Base-by-base conservation (phyloP, 2,113 vertebrate genomes). In the Actenoides hombroni region DNA sequence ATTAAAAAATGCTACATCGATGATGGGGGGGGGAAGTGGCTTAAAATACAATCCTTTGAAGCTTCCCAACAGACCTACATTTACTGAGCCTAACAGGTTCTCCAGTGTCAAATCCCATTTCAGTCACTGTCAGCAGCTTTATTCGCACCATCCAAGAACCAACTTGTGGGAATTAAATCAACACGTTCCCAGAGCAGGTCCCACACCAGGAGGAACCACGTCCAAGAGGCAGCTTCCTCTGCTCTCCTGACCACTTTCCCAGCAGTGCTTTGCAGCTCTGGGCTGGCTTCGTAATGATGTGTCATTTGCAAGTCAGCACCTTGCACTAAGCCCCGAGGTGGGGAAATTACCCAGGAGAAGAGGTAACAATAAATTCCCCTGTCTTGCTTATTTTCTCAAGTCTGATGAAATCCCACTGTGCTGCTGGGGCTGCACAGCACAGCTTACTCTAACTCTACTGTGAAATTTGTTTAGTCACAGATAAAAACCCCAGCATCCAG, bases 221-320 rank as follows among this genome's bases (percentile, higher is more conserved):
- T 85, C 95, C 92, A 92, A 88, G 79, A 85, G 24, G 81, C 93
- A 89, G 81, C 92, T 89, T 90, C 93, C 76, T 88, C 88, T 3
- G 0, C 78, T 92, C 84, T 95, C 48, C 78, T 57, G 59, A 94
- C 93, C 92, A 80, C 77, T 84, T 94, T 95, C 92, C 95, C 90
- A 96, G 94, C 76, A 48, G 44, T 63, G 96, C 93, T 94, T 80
- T 90, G 95, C 93, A 95, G 94, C 95, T 94, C 92, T 77, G 86
- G 79, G 79, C 82, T 92, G 94, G 69, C 87, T 93, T 91, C 8
- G 26, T 94, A 92, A 93, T 91, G 92, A 95, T 92, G 94, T 95
- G 92, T 93, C 94, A 95, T 96, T 96, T 94, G 95, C 92, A 97
- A 97, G 96, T 96, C 96, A 96, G 94, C 96, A 94, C 88, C 95